These are phyloP conservation scores for Antedon mediterranea DNA, from an alignment of 53 echinoderm and acorn worm species.

Conservation along the genomic window DNA sequence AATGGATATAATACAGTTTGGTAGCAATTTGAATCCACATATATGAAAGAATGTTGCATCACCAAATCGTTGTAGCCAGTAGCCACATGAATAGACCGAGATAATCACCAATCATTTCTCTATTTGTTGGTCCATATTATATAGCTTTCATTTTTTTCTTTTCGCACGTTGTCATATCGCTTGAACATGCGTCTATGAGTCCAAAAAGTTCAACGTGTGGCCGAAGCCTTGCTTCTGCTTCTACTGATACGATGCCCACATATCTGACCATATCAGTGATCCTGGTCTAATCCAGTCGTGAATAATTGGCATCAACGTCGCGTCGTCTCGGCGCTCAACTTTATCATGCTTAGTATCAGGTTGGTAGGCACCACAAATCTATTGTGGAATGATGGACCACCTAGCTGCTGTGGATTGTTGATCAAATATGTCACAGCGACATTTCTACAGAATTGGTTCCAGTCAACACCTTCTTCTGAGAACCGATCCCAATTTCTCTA, in stretches of 20 bases:
- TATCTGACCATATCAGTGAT: constrained; percentile 2
- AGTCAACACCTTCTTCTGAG: not conserved
- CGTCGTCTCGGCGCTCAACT: constrained; percentile 5
- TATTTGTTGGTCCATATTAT: too few species aligned
- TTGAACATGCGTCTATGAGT: constrained; percentile 3
- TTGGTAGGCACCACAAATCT: constrained; percentile 15
- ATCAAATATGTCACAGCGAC: not conserved
- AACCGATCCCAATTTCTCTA: not conserved
- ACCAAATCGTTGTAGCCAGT: too few species aligned
- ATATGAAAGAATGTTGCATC: too few species aligned
- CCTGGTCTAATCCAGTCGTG: constrained; percentile 9
- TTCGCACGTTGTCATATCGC: constrained; percentile 14
- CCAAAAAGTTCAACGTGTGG: constrained; percentile 5
- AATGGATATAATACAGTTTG: too few species aligned
- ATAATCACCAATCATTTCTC: too few species aligned
- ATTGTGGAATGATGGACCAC: not conserved
- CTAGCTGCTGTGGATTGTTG: constrained; percentile 5
- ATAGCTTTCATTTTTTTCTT: too few species aligned
- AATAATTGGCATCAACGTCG: constrained; percentile 6
- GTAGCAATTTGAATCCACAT: too few species aligned
- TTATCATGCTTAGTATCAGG: constrained; percentile 1
- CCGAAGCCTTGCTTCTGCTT: not conserved
- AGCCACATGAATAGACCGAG: too few species aligned
- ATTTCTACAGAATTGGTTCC: constrained; percentile 12
- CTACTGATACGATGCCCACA: constrained; percentile 3